Percentiles rank a stretch among this genome's conserved stretches.
Conservation (phyloP, 1,140 invertebrate genomes). For the Diachasmimorpha longicaudata region DNA sequence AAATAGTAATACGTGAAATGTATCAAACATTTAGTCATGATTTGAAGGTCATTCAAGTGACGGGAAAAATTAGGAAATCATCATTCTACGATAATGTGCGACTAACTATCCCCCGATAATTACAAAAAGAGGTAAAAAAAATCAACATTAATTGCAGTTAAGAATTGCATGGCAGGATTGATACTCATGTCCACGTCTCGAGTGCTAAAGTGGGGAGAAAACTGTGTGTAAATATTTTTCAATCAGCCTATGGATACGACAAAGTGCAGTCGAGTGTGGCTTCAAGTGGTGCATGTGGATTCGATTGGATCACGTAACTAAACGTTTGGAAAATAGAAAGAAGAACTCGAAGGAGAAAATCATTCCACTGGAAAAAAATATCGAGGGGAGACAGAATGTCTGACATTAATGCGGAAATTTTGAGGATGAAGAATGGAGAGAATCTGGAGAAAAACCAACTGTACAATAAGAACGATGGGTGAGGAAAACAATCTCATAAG, state of each 20-base stretch:
- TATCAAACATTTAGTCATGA: too few species aligned
- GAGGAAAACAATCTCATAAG: not conserved
- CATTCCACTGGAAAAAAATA: not conserved
- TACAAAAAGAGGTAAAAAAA: not conserved
- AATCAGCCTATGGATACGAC: not conserved
- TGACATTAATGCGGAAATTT: conserved; percentile 5
- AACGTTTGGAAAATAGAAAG: not conserved
- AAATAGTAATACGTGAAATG: too few species aligned
- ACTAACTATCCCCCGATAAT: not conserved
- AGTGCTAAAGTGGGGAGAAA: not conserved
- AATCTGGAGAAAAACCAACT: conserved; percentile 15
- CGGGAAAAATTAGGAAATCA: not conserved
- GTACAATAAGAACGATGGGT: conserved; percentile 5
- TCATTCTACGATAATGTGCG: not conserved
- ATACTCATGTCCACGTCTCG: not conserved
- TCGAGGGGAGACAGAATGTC: not conserved
- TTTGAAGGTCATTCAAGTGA: not conserved
- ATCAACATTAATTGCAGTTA: not conserved
- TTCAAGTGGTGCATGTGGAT: not conserved
- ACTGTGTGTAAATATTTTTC: not conserved
- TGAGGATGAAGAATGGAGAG: conserved; percentile 16
- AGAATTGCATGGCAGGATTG: not conserved
- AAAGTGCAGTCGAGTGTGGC: not conserved
- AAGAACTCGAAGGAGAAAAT: not conserved
- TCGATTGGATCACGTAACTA: not conserved